Percentiles rank a stretch among this genome's conserved stretches.
phyloP scores from a whole-genome alignment of 2,888 invertebrate genomes.

The Patella depressa region DNA sequence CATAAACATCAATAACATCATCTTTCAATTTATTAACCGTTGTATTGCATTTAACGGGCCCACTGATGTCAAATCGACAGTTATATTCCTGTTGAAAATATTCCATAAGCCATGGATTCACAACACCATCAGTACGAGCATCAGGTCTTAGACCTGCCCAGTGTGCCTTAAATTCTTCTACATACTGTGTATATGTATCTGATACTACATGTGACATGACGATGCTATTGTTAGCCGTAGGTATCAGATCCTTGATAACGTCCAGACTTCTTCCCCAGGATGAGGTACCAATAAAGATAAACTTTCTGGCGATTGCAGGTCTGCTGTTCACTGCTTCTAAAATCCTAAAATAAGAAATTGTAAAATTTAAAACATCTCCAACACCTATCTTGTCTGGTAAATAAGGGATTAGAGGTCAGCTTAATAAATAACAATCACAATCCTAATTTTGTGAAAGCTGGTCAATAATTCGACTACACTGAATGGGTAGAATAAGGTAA shows the following conservation, averaged over 20 bases:
- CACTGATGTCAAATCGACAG: slow-evolving; percentile 37
- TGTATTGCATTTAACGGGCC: slow-evolving; percentile 11
- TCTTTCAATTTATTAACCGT: slow-evolving; percentile 20
- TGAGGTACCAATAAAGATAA: slow-evolving; percentile 53
- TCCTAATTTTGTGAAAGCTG: too few species aligned
- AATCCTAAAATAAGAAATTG: not conserved
- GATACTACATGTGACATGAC: slow-evolving; percentile 18
- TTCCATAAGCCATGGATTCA: slow-evolving; percentile 35
- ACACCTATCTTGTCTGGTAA: too few species aligned
- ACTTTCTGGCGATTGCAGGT: slow-evolving; percentile 9
- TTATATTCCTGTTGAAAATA: slow-evolving; percentile 48
- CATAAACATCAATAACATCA: slow-evolving; percentile 37
- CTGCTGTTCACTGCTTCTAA: not conserved
- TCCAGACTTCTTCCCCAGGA: slow-evolving; percentile 44
- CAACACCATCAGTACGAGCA: not conserved
- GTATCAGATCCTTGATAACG: slow-evolving; percentile 32
- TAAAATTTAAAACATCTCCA: too few species aligned
- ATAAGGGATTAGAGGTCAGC: too few species aligned
- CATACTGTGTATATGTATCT: not conserved
- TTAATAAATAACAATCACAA: too few species aligned
- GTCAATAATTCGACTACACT: too few species aligned
- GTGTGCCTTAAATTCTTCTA: slow-evolving; percentile 28
- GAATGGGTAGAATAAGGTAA: too few species aligned
- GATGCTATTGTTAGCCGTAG: slow-evolving; percentile 21
- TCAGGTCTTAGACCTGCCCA: slow-evolving; percentile 25